Base-by-base conservation (phyloP, 2,113 vertebrate genomes). In the Thomomys bottae region DNA sequence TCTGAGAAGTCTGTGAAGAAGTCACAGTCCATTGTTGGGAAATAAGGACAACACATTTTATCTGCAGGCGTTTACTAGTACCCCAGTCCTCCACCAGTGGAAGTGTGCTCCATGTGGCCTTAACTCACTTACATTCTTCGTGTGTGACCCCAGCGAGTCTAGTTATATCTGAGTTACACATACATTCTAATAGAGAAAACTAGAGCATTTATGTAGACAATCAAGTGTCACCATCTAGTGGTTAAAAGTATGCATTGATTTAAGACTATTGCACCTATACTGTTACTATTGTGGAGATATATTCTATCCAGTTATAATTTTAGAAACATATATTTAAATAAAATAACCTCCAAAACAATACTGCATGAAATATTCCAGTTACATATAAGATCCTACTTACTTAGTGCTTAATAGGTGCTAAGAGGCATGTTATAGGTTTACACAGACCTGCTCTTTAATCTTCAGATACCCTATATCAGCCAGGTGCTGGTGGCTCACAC, bases 151-250 rank as follows among this genome's bases (percentile, higher is more conserved):
- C 36, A 67, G 28, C n/a, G 26, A 86, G 85, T 93, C 45, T 76
- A 87, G 81, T 71, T 64, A 73, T 30, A 82, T n/a, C 72, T 40
- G 77, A 72, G 36, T n/a, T 89, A 91, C 75, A 88, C 10, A 89
- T 15, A 88, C 9, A 34, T 38, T 28, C 14, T 49, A 83, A 68
- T 8, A 61, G 32, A 90, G 42, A 89, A 94, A 88, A 81, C 8
- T 2, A 49, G 38, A 59, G 34, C 38, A 85, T 18, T 76, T 71
- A 38, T 28, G 28, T 83, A 82, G 20, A 88, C 23, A 66, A 85
- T 78, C 75, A 88, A 92, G 84, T 89, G 90, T 28, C 91, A 81
- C 96, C 96, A 95, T 66, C 96, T 96, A 95, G 96, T 95, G 96
- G 94, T 0, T 80, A 81, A 84, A 95, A 95, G 20, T 87, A 88